Conservation (phyloP, 2,113 vertebrate genomes). For the Rhinogobius similis region DNA sequence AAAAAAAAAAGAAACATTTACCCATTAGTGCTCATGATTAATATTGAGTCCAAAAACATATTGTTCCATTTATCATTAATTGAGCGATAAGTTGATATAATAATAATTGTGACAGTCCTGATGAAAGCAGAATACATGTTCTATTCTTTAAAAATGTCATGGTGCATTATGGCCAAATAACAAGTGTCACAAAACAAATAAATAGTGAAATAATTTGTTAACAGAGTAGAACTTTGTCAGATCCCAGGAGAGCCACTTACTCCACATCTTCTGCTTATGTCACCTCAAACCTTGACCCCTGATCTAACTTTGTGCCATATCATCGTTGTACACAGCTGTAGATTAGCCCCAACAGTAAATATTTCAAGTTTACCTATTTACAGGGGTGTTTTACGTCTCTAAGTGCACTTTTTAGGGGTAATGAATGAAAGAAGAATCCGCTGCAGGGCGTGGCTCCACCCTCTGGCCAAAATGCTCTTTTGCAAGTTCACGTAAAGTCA, state of each 20-base stretch:
- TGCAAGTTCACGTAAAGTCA: constrained; percentile 42
- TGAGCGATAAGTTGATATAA: too few species aligned
- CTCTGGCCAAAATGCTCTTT: constrained; percentile 47
- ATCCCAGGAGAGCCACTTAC: too few species aligned
- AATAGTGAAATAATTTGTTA: not conserved
- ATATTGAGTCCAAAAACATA: too few species aligned
- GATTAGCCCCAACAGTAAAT: not conserved
- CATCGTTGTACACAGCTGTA: not conserved
- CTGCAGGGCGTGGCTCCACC: constrained; percentile 66
- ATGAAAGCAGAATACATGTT: too few species aligned
- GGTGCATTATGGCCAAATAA: not conserved
- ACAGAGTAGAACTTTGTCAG: not conserved
- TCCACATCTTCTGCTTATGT: not conserved
- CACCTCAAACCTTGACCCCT: not conserved
- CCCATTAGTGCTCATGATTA: too few species aligned
- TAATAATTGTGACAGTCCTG: too few species aligned
- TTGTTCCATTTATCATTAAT: too few species aligned
- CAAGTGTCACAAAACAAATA: not conserved
- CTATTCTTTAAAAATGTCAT: too few species aligned
- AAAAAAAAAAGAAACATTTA: too few species aligned
- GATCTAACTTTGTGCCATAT: not conserved
- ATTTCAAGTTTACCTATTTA: not conserved
- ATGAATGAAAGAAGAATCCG: constrained; percentile 26
- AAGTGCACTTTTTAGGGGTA: not conserved
- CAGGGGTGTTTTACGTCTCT: not conserved